Conservation (phyloP, 1,140 invertebrate genomes). For the Gonioctena quinquepunctata region DNA sequence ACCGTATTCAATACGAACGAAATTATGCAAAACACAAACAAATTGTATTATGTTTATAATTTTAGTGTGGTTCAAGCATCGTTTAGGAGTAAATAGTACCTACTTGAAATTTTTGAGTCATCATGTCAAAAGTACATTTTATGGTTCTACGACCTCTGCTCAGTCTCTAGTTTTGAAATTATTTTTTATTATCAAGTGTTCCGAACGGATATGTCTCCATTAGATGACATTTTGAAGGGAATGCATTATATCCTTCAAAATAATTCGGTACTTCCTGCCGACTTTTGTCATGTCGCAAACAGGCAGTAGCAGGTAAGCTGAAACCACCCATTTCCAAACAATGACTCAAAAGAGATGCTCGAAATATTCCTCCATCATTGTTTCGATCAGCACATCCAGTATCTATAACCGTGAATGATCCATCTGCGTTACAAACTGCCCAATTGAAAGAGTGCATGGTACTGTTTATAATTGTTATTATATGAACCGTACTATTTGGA, state of each 20-base stretch:
- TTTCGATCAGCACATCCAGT: background rate
- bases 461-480: background rate
- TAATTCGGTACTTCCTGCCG: slow-evolving; percentile 9
- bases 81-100: background rate
- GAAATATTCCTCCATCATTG: slow-evolving; percentile 7
- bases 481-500: background rate
- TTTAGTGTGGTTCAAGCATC: background rate
- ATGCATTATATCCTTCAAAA: slow-evolving; percentile 17
- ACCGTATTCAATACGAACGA: background rate
- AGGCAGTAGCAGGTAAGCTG: background rate
- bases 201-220: background rate
- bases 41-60: background rate
- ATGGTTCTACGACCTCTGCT: background rate
- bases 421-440: background rate
- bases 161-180: background rate
- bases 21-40: background rate
- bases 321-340: slow-evolving; percentile 18
- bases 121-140: background rate
- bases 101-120: too few relatives aligned
- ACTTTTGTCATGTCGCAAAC: slow-evolving; percentile 1
- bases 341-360: background rate
- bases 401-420: background rate
- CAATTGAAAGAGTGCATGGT: background rate
- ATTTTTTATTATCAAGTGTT: background rate
- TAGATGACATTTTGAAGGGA: background rate